Percentiles rank a stretch among this genome's conserved stretches.
Conservation (phyloP, 1,140 invertebrate species). For the Drosophila tropicalis region DNA sequence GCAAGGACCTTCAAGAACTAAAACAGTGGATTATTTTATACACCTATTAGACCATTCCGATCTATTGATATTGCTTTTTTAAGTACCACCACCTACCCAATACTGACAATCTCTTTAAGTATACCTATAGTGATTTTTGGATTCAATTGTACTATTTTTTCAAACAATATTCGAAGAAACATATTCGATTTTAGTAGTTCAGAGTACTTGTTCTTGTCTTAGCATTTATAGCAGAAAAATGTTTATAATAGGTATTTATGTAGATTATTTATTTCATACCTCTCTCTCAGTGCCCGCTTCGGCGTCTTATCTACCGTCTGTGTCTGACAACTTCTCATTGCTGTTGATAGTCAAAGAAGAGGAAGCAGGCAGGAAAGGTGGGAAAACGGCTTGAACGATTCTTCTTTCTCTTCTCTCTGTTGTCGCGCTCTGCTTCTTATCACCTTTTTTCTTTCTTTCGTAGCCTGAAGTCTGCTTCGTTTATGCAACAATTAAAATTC, state of each 20-base stretch:
- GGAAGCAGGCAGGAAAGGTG: constrained; percentile 19
- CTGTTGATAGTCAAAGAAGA: constrained; percentile 64
- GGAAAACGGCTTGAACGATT: constrained; percentile 15
- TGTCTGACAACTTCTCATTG: constrained; percentile 37
- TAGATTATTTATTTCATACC: neutral
- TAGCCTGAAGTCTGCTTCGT: constrained; percentile 41
- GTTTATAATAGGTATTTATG: neutral
- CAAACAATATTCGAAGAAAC: no score
- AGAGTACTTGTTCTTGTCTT: no score
- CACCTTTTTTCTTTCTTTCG: neutral
- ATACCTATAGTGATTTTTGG: no score
- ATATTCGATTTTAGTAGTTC: no score
- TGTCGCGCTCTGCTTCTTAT: neutral
- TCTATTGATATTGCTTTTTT: no score
- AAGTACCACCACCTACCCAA: no score
- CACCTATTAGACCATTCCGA: no score
- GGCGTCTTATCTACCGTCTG: neutral
- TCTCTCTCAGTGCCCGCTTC: neutral
- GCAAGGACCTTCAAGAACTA: neutral
- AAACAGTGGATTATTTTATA: neutral
- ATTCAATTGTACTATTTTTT: no score
- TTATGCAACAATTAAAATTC: constrained; percentile 76
- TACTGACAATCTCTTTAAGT: no score
- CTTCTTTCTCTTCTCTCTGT: neutral
- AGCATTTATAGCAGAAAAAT: neutral